Evolutionary conservation across 2,797 vertebrate genomes (phyloP).

Genomic region (Saguinus oedipus): DNA sequence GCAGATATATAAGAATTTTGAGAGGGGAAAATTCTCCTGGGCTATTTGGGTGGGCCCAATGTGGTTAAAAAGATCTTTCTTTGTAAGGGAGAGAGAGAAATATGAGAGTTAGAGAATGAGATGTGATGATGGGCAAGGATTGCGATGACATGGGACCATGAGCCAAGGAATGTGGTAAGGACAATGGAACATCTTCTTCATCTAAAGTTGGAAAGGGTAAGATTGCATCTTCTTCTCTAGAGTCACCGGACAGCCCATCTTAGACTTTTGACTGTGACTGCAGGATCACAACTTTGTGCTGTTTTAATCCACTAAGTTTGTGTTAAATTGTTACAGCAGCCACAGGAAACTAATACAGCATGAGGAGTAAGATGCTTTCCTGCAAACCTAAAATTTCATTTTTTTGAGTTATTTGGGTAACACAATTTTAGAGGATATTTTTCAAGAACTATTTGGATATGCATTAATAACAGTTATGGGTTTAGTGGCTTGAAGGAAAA

Average conservation of each 20-base stretch:
- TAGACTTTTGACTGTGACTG: not conserved
- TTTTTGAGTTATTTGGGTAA: not conserved
- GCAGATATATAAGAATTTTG: not conserved
- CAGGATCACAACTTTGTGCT: not conserved
- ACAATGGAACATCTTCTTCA: not conserved
- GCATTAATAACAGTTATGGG: not conserved
- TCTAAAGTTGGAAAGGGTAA: not conserved
- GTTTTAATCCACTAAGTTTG: not conserved
- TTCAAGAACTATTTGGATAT: not conserved
- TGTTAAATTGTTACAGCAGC: not conserved
- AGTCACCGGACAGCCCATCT: not conserved
- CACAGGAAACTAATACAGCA: not conserved
- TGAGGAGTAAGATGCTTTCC: not conserved
- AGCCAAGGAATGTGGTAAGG: not conserved
- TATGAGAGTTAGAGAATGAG: not conserved
- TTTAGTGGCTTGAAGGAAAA: not conserved
- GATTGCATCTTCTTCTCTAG: not conserved
- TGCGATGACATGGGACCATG: rapidly evolving
- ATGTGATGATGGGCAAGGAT: not conserved
- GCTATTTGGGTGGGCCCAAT: not conserved
- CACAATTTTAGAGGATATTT: not conserved
- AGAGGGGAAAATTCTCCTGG: not conserved
- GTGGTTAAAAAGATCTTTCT: not conserved
- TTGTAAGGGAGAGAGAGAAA: not conserved
- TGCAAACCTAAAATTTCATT: not conserved